Conservation (phyloP, 2,888 invertebrate species). For the Priocnemis perturbator region DNA sequence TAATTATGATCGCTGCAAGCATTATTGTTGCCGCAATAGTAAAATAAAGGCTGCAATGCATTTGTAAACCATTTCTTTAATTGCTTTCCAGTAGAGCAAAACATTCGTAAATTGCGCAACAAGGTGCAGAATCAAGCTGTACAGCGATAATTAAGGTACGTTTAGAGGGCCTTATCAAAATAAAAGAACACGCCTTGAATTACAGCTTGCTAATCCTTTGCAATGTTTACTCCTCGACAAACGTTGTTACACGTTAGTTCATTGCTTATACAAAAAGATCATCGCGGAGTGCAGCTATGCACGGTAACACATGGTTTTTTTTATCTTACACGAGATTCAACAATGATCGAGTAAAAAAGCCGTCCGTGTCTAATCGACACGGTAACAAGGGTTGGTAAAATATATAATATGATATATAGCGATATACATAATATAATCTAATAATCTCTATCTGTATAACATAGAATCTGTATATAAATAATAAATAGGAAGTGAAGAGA, state of each 20-base stretch:
- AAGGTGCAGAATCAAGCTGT: no score
- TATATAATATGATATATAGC: conserved; percentile 70
- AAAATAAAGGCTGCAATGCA: no score
- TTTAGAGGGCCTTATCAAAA: conserved; percentile 32
- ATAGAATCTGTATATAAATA: conserved; percentile 71
- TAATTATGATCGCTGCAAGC: no score
- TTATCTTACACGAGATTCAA: conserved; percentile 74
- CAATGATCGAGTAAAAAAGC: conserved; percentile 74
- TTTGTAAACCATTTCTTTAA: no score
- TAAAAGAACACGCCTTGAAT: conserved; percentile 56
- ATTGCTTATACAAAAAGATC: conserved; percentile 69
- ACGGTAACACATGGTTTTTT: conserved; percentile 68
- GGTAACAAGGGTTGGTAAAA: conserved; percentile 72
- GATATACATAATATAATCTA: conserved; percentile 73
- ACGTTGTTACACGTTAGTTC: conserved; percentile 63
- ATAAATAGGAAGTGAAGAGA: conserved; percentile 63
- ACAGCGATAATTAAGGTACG: not conserved
- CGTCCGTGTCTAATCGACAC: conserved; percentile 67
- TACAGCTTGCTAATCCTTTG: conserved; percentile 66
- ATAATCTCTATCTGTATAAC: conserved; percentile 72
- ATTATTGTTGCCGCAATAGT: no score
- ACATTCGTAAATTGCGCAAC: no score
- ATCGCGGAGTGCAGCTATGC: conserved; percentile 67
- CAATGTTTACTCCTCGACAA: conserved; percentile 64
- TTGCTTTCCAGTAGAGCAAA: no score